These are phyloP conservation scores for Balearica regulorum DNA, from an alignment of 2,797 vertebrate species.

Conservation along the genomic window DNA sequence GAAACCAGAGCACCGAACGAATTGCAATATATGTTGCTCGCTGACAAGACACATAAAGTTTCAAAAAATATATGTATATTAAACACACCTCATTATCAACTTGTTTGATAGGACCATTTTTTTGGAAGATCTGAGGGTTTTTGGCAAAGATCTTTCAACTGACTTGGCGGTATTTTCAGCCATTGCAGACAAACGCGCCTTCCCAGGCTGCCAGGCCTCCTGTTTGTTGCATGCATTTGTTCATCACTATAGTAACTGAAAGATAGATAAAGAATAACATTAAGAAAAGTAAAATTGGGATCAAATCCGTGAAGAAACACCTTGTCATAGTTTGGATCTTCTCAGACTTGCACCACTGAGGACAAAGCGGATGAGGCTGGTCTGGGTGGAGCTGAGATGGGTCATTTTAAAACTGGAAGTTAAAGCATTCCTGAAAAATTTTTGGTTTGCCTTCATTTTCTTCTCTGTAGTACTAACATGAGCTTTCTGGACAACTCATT, in stretches of 20 bases:
- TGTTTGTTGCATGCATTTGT: background rate
- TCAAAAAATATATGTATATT: background rate
- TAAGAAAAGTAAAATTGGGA: background rate
- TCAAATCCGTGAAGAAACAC: background rate
- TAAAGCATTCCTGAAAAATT: background rate
- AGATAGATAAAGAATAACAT: background rate
- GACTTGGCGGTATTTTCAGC: background rate
- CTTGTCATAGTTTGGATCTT: background rate
- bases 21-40: background rate
- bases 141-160: background rate
- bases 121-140: background rate
- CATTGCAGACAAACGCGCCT: background rate
- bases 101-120: background rate
- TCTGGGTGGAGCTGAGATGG: background rate
- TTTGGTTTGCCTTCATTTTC: background rate
- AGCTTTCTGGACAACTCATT: background rate
- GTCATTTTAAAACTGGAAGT: background rate
- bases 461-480: background rate
- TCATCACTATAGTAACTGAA: slow-evolving; percentile 57
- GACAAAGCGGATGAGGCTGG: background rate
- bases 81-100: background rate
- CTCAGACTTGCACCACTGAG: background rate
- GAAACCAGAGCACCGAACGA: background rate
- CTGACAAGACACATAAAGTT: background rate
- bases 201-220: background rate